Evolutionary conservation across 2,113 vertebrate species (phyloP).

Genomic region (Aspidoscelis tigris): DNA sequence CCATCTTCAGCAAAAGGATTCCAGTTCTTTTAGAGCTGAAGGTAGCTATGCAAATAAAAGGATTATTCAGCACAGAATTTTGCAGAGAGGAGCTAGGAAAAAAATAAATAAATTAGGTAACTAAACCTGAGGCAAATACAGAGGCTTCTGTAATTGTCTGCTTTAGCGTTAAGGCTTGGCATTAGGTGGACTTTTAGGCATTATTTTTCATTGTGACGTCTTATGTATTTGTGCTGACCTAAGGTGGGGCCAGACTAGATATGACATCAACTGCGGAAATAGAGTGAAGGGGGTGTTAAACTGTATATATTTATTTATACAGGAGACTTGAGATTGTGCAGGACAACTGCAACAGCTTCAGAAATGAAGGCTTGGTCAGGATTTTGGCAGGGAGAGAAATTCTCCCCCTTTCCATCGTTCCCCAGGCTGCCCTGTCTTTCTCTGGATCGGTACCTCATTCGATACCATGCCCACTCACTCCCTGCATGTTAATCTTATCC

Average conservation of each 20-base stretch:
- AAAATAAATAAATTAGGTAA: constrained; percentile 17
- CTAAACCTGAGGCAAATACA: constrained; percentile 36
- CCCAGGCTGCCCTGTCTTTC: neutral
- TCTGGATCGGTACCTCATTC: neutral
- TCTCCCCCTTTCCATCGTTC: neutral
- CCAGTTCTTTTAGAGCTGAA: constrained; percentile 46
- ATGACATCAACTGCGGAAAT: neutral
- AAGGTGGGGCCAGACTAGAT: constrained; percentile 37
- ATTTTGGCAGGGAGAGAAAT: neutral
- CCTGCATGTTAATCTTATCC: neutral
- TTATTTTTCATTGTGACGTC: constrained; percentile 34
- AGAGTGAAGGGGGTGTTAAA: neutral
- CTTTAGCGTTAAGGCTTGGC: constrained; percentile 38
- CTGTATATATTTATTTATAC: neutral
- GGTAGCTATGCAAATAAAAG: constrained; percentile 63
- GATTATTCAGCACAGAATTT: constrained; percentile 68
- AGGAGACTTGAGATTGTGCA: neutral
- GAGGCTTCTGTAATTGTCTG: constrained; percentile 55
- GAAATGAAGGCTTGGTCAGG: neutral
- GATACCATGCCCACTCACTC: neutral
- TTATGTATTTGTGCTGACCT: constrained; percentile 28
- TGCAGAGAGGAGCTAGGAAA: constrained; percentile 44
- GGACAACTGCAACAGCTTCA: neutral
- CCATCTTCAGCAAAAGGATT: constrained; percentile 54
- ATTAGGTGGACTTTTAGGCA: constrained; percentile 44